Base-by-base conservation (phyloP, 2,888 invertebrate genomes). In the Pristionchus fissidentatus region DNA sequence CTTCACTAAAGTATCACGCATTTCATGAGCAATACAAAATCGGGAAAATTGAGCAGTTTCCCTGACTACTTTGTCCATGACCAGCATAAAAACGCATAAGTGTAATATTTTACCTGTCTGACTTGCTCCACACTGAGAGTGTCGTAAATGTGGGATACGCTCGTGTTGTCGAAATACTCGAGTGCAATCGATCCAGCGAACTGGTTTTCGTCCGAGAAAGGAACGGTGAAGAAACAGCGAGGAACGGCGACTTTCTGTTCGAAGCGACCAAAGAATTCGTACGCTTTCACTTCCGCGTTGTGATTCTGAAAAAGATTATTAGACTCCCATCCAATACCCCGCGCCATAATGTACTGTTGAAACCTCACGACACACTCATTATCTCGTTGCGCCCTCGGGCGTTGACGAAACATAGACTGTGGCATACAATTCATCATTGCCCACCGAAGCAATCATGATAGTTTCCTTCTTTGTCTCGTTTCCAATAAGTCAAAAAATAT, bases 151-250 rank as follows among this genome's bases (percentile, higher is more conserved):
- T 79, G 79, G 57, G 35, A 49, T 4, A 79, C 41, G n/a, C 43
- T 79, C 55, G 79, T 38, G 22, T 52, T 79, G 8, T 79, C 57
- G 15, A 79, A 26, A 26, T 79, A 79, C 29, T 79, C 79, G n/a
- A 79, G 79, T n/a, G 55, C 52, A 10, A 79, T 35, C 13, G 35
- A 38, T 38, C 79, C 79, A 4, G 79, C 38, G 26, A 79, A 43
- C 26, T 52, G 55, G 41, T 79, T 79, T 38, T 79, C 57, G 8
- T 79, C 79, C 10, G n/a, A 38, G 41, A 79, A 79, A 22, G 79
- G 79, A 52, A 79, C 57, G 1, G 79, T 41, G 79, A 26, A 79
- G 79, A 29, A 57, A 13, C 79, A 57, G n/a, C 57, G 38, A 1
- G 79, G 55, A 35, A 79, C 57, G 57, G 79, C 79, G 1, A 79